These are phyloP conservation scores for Hydropotes inermis DNA, from an alignment of 2,113 vertebrate genomes.

Conservation along the genomic window DNA sequence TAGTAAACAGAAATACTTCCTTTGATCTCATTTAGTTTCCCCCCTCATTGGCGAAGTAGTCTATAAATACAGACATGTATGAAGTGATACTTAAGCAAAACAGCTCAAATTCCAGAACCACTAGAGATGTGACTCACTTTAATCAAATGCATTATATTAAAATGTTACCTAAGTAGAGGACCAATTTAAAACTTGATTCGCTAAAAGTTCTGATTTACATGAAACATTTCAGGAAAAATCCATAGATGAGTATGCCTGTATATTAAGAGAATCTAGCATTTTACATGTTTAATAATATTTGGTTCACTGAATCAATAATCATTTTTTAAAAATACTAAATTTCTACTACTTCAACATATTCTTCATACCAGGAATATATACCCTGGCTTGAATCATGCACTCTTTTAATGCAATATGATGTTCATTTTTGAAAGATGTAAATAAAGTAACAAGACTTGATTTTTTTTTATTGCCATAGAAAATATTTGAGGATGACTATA, in stretches of 20 bases:
- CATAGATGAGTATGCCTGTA: neutral
- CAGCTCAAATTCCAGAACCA: neutral
- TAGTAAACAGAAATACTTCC: conserved; percentile 3
- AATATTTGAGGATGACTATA: neutral
- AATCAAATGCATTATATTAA: conserved; percentile 5
- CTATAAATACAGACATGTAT: neutral
- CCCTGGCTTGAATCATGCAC: neutral
- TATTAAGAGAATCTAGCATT: neutral
- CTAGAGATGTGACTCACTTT: neutral
- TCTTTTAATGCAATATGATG: neutral
- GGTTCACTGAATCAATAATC: neutral
- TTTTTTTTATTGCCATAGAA: neutral
- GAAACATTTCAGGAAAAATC: neutral
- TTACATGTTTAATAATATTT: neutral
- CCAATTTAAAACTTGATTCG: conserved; percentile 19
- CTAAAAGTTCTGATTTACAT: conserved; percentile 25
- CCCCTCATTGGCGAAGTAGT: neutral
- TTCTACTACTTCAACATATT: neutral
- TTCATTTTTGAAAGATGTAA: neutral
- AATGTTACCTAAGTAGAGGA: conserved; percentile 13
- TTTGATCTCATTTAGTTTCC: neutral
- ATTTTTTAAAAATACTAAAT: neutral
- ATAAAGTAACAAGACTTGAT: neutral
- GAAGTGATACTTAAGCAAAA: conserved; percentile 27
- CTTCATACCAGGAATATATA: neutral